A percentile compares a stretch with the other conserved stretches of the same genome.
Evolutionary conservation across 2,888 invertebrate species (phyloP).

Genomic region (Drosophila quinaria): DNA sequence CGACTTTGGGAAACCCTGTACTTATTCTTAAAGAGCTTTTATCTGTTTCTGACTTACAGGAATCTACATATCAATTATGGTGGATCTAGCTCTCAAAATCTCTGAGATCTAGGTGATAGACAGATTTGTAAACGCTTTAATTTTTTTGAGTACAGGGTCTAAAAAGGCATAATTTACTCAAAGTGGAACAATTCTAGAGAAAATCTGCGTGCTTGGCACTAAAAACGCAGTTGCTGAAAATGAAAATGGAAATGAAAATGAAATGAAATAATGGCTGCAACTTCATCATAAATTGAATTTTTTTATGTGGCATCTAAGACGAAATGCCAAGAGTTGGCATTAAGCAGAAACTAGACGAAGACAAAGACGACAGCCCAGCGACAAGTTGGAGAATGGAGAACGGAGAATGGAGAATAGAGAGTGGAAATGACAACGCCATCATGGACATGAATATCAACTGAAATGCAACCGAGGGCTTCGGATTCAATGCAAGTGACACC

Average conservation of each 20-base stretch:
- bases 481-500: conserved; percentile 75
- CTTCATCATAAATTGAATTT: conserved; percentile 74
- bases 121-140: too few relatives aligned
- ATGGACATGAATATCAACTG: conserved; percentile 56
- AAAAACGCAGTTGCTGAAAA: conserved; percentile 27
- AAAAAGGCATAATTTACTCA: background rate
- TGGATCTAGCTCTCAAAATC: too few relatives aligned
- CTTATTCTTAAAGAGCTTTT: background rate
- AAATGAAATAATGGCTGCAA: conserved; percentile 27
- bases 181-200: conserved; percentile 35
- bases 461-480: conserved; percentile 66
- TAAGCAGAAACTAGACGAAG: conserved; percentile 60
- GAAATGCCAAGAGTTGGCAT: conserved; percentile 75
- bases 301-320: conserved; percentile 68
- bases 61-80: too few relatives aligned
- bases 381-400: conserved; percentile 19
- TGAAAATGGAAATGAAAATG: conserved; percentile 9
- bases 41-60: too few relatives aligned
- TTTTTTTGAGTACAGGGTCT: background rate
- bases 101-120: too few relatives aligned
- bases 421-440: conserved; percentile 50
- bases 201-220: conserved; percentile 69
- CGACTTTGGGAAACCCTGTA: background rate
- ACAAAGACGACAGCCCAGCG: conserved; percentile 32
- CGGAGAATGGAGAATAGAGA: conserved; percentile 21